A percentile compares a stretch with the other conserved stretches of the same genome.
Conservation (phyloP, 2,888 invertebrate species). For the Tryphoninae sp. region DNA sequence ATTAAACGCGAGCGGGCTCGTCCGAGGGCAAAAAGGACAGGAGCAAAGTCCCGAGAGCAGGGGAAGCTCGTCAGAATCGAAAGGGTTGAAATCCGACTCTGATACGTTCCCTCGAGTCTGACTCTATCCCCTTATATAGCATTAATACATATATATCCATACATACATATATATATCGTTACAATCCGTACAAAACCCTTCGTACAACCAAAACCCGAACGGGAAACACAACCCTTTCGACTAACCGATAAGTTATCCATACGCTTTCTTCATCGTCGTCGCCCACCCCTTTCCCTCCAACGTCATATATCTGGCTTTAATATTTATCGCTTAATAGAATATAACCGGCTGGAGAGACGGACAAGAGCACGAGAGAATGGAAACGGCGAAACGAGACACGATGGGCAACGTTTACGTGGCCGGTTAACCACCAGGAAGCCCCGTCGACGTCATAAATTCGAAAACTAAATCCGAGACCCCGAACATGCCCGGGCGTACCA, state of each 20-base stretch:
- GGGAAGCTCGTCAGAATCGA: conserved; percentile 50
- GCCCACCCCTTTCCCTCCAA: conserved; percentile 15
- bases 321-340: conserved; percentile 79
- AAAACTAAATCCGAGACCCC: conserved; percentile 78
- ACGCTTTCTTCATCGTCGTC: conserved; percentile 48
- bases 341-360: conserved; percentile 64
- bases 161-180: conserved; percentile 4
- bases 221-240: conserved; percentile 42
- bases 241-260: conserved; percentile 61
- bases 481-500: conserved; percentile 65
- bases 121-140: conserved; percentile 35
- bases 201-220: conserved; percentile 37
- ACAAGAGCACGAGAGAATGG: conserved; percentile 17
- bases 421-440: conserved; percentile 77
- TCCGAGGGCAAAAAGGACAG: conserved; percentile 15
- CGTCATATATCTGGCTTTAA: conserved; percentile 70
- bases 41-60: conserved; percentile 26
- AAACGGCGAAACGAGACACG: conserved; percentile 64
- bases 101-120: conserved; percentile 59
- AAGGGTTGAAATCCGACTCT: conserved; percentile 63
- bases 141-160: conserved; percentile 19
- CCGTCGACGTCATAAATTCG: conserved; percentile 75
- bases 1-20: conserved; percentile 44
- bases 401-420: conserved; percentile 73
- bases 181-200: conserved; percentile 32